Percentiles rank a stretch among this genome's conserved stretches.
Conservation (phyloP, 92 coral and sea anemone species). For the Heteractis magnifica region DNA sequence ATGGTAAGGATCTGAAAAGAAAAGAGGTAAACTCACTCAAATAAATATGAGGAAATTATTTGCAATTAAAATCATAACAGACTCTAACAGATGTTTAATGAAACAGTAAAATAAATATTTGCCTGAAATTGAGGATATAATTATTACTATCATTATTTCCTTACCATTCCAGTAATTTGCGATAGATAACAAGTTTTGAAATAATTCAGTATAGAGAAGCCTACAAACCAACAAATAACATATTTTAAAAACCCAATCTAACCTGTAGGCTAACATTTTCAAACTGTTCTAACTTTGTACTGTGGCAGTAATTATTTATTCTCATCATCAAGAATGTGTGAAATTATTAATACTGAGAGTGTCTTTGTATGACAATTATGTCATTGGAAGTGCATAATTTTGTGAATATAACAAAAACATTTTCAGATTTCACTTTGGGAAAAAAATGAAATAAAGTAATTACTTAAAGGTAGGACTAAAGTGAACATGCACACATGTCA, state of each 20-base stretch:
- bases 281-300: too few species aligned
- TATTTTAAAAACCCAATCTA: not conserved
- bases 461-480: not conserved
- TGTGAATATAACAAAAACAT: too few species aligned
- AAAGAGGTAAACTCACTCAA: not conserved
- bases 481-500: not conserved
- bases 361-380: not conserved
- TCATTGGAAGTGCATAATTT: too few species aligned
- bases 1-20: constrained; percentile 76
- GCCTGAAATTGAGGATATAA: not conserved
- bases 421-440: not conserved
- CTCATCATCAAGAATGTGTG: too few species aligned
- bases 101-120: not conserved
- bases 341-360: too few species aligned
- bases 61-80: too few species aligned
- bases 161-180: constrained; percentile 99
- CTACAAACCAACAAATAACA: constrained; percentile 46
- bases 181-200: constrained; percentile 68
- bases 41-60: not conserved
- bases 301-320: too few species aligned
- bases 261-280: not conserved
- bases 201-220: constrained; percentile 58
- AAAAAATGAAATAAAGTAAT: not conserved
- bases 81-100: too few species aligned
- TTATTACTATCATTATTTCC: constrained; percentile 1